Percentiles rank a stretch among this genome's conserved stretches.
Evolutionary conservation across 2,113 vertebrate genomes (phyloP).

Genomic region (Bambusicola thoracicus): DNA sequence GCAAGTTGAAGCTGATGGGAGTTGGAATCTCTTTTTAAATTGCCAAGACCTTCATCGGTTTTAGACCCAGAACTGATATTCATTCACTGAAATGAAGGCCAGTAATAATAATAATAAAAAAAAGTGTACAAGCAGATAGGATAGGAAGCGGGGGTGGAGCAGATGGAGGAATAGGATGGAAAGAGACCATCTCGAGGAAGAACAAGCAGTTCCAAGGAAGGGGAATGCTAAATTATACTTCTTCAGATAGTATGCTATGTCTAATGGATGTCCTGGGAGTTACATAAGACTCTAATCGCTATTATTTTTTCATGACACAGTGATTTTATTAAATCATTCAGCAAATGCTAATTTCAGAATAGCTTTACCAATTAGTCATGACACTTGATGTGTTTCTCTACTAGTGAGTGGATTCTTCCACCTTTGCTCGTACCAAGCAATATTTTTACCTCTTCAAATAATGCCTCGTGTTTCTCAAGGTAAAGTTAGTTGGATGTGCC

Average conservation of each 20-base stretch:
- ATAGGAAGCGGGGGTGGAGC: constrained; percentile 61
- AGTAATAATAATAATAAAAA: constrained; percentile 13
- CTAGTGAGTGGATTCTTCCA: not conserved
- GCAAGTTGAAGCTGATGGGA: not conserved
- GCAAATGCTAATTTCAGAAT: constrained; percentile 40
- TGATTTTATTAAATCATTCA: constrained; percentile 54
- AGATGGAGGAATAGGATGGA: constrained; percentile 58
- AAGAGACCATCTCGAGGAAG: constrained; percentile 61
- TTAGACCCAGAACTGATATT: not conserved
- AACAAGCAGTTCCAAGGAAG: constrained; percentile 66
- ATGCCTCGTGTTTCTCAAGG: not conserved
- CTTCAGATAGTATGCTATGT: constrained; percentile 44
- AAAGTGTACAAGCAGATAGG: constrained; percentile 35
- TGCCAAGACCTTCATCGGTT: not conserved
- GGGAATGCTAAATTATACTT: constrained; percentile 52
- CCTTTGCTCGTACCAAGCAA: not conserved
- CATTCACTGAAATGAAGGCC: constrained; percentile 29
- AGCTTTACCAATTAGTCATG: not conserved
- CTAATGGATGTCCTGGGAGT: constrained; percentile 52
- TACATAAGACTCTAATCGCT: constrained; percentile 51
- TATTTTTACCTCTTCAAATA: not conserved
- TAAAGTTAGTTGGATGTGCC: not conserved
- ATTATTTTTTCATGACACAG: not conserved
- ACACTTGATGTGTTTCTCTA: not conserved
- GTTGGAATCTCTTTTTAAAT: not conserved